These are phyloP conservation scores for Phrynocephalus vlangalii DNA, from an alignment of 2,797 vertebrate genomes.

Conservation along the genomic window DNA sequence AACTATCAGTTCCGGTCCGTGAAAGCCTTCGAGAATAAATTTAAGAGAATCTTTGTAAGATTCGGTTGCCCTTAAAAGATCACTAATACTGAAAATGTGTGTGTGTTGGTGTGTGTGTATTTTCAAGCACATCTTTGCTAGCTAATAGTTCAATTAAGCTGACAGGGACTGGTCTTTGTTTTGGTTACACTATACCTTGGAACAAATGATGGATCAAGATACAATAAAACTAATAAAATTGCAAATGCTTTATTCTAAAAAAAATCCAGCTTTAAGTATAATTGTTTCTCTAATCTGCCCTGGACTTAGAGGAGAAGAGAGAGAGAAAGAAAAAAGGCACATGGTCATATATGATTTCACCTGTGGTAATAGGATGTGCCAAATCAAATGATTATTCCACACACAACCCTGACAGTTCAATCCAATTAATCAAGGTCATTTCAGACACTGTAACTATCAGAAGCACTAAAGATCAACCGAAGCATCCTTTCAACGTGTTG, in stretches of 20 bases:
- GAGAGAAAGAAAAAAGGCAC: not conserved
- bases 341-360: not conserved
- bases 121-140: not conserved
- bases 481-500: conserved; percentile 4
- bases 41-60: not conserved
- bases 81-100: no score
- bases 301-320: not conserved
- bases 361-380: conserved; percentile 8
- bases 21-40: no score
- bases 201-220: not conserved
- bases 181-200: not conserved
- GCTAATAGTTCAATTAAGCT: no score
- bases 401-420: conserved; percentile 26
- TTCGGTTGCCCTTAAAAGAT: not conserved
- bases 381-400: conserved; percentile 34
- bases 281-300: not conserved
- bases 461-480: conserved; percentile 14
- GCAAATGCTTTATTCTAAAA: not conserved
- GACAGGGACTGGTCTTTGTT: not conserved
- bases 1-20: no score
- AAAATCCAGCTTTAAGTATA: not conserved
- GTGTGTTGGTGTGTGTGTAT: no score
- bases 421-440: conserved; percentile 37
- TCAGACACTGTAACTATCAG: conserved; percentile 31
- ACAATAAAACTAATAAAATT: not conserved